Evolutionary conservation across 1,140 invertebrate genomes (phyloP), one percentile per base, ranked within the genome.

Genomic region (Drosophila funebris): DNA sequence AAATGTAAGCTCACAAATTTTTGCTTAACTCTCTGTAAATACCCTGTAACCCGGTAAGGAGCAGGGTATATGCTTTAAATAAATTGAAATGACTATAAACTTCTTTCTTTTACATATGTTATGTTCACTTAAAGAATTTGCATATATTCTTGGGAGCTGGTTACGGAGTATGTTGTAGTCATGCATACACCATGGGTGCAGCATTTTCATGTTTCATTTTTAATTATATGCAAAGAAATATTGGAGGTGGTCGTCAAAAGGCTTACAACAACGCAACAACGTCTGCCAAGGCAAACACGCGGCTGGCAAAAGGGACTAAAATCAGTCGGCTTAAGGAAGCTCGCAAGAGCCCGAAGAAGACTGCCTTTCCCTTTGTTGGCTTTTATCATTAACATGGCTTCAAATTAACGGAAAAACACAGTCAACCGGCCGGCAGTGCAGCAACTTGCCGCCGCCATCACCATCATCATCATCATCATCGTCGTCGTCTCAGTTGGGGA

Each of bases 151-250:
- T 6, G 0, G 2, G 27, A 2, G 8, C 5, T 7, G 8, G 16
- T 14, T 22, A 6, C 8, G 18, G n/a, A n/a, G 43, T 36, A 60
- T 60, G 14, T 7, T 27, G 1, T n/a, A 50, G 44, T 50, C 22
- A 44, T 27, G 14, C n/a, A 33, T 14, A 4, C 7, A 3, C 14
- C 1, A 27, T 8, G 3, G 3, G 13, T 8, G 3, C n/a, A 36
- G 1, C 18, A 27, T 8, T 37, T 31, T 37, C 33, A 9, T 24
- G 46, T 46, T 73, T 46, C 48, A 62, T 70, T 78, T 73, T 88
- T 87, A 88, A 87, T 87, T 87, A 87, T 82, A 82, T 87, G 75
- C 83, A 82, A 88, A 76, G 67, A 77, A 85, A 78, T 74, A 73
- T 87, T 68, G 63, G 52, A 77, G 73, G 68, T 57, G 66, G 82